Conservation (phyloP, 1,140 invertebrate genomes). For the Charaxes varanes region DNA sequence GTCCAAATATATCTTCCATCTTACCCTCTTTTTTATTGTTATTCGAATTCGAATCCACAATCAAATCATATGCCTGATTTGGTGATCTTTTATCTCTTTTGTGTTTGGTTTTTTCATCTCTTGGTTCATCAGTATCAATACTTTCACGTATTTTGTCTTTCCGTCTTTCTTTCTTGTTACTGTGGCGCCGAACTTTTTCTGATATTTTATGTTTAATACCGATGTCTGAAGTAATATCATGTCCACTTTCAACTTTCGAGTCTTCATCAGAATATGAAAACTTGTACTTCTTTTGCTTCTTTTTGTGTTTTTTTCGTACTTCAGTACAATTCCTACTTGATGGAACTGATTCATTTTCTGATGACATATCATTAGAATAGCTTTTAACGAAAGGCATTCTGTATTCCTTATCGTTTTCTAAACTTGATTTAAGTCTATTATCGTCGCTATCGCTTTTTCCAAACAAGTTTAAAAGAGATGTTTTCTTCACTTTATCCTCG, state of each 20-base stretch:
- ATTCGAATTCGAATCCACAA: conserved; percentile 32
- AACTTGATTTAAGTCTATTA: conserved; percentile 45
- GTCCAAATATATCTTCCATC: conserved; percentile 92
- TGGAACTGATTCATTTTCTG: conserved; percentile 70
- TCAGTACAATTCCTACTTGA: conserved; percentile 61
- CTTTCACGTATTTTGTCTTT: conserved; percentile 80
- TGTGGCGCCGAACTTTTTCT: conserved; percentile 78
- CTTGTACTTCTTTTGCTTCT: conserved; percentile 87
- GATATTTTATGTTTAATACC: conserved; percentile 61
- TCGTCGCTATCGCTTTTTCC: conserved; percentile 65
- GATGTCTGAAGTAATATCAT: conserved; percentile 25
- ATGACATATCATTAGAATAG: conserved; percentile 68
- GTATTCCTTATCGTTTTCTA: conserved; percentile 43
- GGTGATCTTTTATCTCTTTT: conserved; percentile 75
- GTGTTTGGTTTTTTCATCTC: conserved; percentile 76
- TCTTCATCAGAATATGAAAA: conserved; percentile 78
- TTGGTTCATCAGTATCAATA: conserved; percentile 55
- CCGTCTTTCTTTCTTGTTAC: conserved; percentile 82
- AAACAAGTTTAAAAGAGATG: conserved; percentile 57
- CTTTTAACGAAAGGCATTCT: conserved; percentile 42
- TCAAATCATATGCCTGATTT: conserved; percentile 35
- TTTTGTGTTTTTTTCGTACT: conserved; percentile 85
- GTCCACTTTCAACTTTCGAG: conserved; percentile 45
- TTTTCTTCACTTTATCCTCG: conserved; percentile 64
- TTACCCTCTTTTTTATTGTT: conserved; percentile 79